Conservation (phyloP, 2,888 invertebrate species). For the Litoditis marina region DNA sequence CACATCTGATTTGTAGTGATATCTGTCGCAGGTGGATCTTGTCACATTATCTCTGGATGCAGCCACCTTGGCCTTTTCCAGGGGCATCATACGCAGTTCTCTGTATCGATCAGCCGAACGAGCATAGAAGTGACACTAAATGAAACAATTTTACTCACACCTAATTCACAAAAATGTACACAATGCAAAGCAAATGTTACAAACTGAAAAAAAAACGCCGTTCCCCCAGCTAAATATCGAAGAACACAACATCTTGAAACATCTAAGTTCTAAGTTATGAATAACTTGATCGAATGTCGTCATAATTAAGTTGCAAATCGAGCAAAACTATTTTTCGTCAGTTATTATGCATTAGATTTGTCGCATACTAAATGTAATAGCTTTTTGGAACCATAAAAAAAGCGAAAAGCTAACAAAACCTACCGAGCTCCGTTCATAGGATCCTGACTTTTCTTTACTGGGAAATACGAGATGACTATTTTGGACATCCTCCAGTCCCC, state of each 20-base stretch:
- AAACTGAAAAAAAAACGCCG: too few species aligned
- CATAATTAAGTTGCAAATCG: too few species aligned
- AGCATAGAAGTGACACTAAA: constrained; percentile 56
- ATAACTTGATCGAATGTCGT: too few species aligned
- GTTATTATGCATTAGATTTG: too few species aligned
- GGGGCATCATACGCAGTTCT: constrained; percentile 48
- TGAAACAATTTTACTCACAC: neutral
- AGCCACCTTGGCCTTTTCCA: constrained; percentile 46
- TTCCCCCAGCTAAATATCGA: too few species aligned
- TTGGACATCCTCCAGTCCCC: constrained; percentile 48
- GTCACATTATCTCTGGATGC: constrained; percentile 36
- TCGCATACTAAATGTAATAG: too few species aligned
- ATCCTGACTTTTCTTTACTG: constrained; percentile 23
- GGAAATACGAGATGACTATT: constrained; percentile 54
- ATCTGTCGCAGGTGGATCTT: constrained; percentile 46
- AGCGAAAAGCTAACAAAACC: neutral
- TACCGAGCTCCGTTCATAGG: constrained; percentile 29
- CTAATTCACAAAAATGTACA: neutral
- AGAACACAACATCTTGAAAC: too few species aligned
- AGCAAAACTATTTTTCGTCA: too few species aligned
- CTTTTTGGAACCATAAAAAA: neutral
- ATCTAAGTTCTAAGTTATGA: too few species aligned
- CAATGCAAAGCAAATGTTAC: neutral
- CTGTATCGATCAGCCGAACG: constrained; percentile 48
- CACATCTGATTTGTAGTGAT: constrained; percentile 55